These are phyloP conservation scores for Engystomops pustulosus DNA, from an alignment of 2,113 vertebrate species.

Conservation along the genomic window DNA sequence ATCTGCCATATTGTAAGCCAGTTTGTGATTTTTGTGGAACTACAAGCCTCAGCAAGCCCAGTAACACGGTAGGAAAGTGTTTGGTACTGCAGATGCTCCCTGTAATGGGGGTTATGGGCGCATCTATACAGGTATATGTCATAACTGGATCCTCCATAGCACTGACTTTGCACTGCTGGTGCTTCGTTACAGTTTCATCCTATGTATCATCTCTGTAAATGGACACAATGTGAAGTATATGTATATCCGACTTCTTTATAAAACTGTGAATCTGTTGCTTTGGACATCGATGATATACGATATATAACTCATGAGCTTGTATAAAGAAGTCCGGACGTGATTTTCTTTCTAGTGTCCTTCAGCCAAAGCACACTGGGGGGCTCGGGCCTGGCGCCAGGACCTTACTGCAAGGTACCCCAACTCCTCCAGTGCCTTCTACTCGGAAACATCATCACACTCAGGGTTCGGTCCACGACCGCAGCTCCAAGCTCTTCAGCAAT, in stretches of 20 bases:
- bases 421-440: conserved; percentile 17
- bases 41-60: no score
- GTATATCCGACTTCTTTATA: conserved; percentile 19
- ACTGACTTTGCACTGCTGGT: no score
- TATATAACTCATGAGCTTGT: neutral
- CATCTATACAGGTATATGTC: no score
- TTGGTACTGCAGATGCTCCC: no score
- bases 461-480: neutral
- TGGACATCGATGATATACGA: no score
- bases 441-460: neutral
- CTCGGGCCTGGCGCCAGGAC: neutral
- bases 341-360: neutral
- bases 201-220: conserved; percentile 3
- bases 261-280: conserved; percentile 26
- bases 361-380: conserved; percentile 10
- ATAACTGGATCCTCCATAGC: no score
- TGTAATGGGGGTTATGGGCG: no score
- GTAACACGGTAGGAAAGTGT: no score
- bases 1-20: no score
- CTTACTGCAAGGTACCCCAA: neutral
- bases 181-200: neutral
- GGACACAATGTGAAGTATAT: conserved; percentile 19
- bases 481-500: neutral
- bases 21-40: no score
- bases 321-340: neutral